phyloP scores from a whole-genome alignment of 1,140 invertebrate species.

The Lysiphlebus fabarum region DNA sequence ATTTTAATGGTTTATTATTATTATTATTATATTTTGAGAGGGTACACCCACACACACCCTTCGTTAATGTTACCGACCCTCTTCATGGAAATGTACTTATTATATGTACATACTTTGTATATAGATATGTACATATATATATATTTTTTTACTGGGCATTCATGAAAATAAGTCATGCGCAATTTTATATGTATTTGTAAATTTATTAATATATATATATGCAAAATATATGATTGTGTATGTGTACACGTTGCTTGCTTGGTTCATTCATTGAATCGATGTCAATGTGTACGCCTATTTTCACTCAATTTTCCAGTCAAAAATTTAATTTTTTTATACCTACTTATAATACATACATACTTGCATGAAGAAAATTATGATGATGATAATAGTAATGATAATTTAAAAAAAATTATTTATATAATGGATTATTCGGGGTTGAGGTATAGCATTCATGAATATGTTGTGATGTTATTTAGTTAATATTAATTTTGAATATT shows the following conservation, averaged over 20 bases:
- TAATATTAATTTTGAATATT: conserved; percentile 33
- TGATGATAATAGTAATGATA: no score
- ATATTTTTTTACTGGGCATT: conserved; percentile 20
- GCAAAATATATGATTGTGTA: conserved; percentile 24
- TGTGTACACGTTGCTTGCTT: conserved; percentile 28
- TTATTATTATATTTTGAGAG: no score
- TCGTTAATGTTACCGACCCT: conserved; percentile 3
- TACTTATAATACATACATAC: no score
- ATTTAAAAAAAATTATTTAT: no score
- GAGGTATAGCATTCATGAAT: conserved; percentile 14
- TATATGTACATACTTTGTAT: no score
- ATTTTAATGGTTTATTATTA: no score
- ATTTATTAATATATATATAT: no score
- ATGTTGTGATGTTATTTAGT: conserved; percentile 2
- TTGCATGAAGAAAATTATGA: no score
- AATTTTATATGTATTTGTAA: no score
- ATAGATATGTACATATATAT: background rate
- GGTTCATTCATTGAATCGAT: conserved; percentile 44
- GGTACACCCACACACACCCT: conserved; percentile 16
- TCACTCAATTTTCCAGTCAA: conserved; percentile 4
- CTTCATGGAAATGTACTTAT: conserved; percentile 18
- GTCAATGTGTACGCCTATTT: conserved; percentile 37
- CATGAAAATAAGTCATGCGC: conserved; percentile 25
- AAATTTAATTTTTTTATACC: background rate
- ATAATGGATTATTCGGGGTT: conserved; percentile 20